Conservation (phyloP, 2,888 invertebrate genomes). For the Disparrhopalites patrizii region DNA sequence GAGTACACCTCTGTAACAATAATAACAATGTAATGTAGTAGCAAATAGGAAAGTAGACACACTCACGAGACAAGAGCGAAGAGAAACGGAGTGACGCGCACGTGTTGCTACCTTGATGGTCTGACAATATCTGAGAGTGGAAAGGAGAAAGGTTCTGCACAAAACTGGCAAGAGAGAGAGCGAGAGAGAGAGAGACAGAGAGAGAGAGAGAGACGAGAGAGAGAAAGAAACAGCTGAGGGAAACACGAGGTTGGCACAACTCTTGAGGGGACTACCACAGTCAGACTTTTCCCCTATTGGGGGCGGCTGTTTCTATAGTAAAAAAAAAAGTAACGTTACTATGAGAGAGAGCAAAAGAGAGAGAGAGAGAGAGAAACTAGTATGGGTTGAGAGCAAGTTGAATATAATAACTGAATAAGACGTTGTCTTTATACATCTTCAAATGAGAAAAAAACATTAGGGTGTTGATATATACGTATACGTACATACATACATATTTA, state of each 20-base stretch:
- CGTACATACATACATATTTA: too few species aligned
- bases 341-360: too few species aligned
- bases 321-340: too few species aligned
- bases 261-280: neutral
- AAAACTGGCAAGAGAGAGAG: too few species aligned
- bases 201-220: too few species aligned
- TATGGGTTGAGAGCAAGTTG: too few species aligned
- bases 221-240: slow-evolving; percentile 21
- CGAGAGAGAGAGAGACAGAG: neutral
- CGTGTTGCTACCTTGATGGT: slow-evolving; percentile 24
- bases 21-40: neutral
- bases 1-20: neutral
- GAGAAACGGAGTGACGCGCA: slow-evolving; percentile 6
- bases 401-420: too few species aligned
- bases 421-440: too few species aligned
- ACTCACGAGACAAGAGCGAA: slow-evolving; percentile 5
- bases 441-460: too few species aligned
- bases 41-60: too few species aligned
- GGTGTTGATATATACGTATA: too few species aligned
- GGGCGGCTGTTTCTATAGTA: neutral
- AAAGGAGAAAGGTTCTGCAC: slow-evolving; percentile 1
- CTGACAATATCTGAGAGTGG: slow-evolving; percentile 28
- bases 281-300: neutral
- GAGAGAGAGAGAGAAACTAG: too few species aligned
- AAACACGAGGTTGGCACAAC: slow-evolving; percentile 19